Evolutionary conservation across 2,888 invertebrate species (phyloP), one percentile per base, ranked within the genome.

Genomic region (Torymus aiolomorphi): DNA sequence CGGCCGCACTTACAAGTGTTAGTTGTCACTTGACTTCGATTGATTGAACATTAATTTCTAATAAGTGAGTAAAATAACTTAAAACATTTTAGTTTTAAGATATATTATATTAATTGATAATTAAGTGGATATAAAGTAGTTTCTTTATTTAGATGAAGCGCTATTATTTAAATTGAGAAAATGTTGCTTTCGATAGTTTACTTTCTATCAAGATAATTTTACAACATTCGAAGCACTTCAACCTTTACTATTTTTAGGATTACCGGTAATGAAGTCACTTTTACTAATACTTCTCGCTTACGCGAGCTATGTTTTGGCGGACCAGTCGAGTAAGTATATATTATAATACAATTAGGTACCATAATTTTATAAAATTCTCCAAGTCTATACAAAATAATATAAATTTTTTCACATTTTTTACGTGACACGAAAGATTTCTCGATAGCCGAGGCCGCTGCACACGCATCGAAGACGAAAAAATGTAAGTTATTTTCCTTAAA

Each of bases 11-110:
- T 18, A 49, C 51, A 59, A 62, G 20, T 73, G 20, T 52, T 49
- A 70, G 31, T 69, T 18, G 20, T 18, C 8, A 14, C 56, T 63
- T 42, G 5, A 42, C 62, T 62, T 62, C 24, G n/a, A n/a, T 56
- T 20, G 31, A 56, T 42, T 24, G 12, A 52, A 49, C 2, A 18
- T 18, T 18, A 65, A 42, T 42, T 42, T 42, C 18, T 18, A 3
- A 62, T 16, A 52, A 8, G 24, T 51, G 56, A 57, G 54, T 57
- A 73, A 24, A 42, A 42, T 42, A 42, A 42, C 8, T 42, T 42
- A 8, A 8, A 42, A 42, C 0, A 42, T 42, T 62, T 61, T 10
- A 4, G 52, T 49, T 12, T 54, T 12, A 2, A 20, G 20, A 20
- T 20, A 20, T 20, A 20, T 12, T 42, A 8, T 57, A 13, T 49